Evolutionary conservation across 1,140 invertebrate species (phyloP), one percentile per base, ranked within the genome.

Genomic region (Drosophila ohnishii): DNA sequence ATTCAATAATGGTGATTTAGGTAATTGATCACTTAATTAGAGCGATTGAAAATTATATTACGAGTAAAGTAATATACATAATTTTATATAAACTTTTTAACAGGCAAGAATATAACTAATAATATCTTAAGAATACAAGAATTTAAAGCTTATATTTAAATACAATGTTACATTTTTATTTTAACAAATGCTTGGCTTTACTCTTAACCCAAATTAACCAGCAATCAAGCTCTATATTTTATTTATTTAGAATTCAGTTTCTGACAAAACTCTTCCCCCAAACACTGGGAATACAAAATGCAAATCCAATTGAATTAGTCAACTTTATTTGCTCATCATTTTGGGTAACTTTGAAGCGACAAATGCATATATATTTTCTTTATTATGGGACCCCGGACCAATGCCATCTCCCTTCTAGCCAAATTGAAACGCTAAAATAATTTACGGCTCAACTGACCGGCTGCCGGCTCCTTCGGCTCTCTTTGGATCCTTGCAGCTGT

Each of bases 351-450:
- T 59, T 75, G 30, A 34, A 70, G 44, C 66, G 42, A 58, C 34
- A 40, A 14, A 48, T 58, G 22, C 28, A 32, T 57, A 48, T 58
- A 71, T 70, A 58, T 70, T 70, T 58, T 58, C 51, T 70, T 58
- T 71, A 70, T 71, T 70, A 58, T 48, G 30, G 50, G 50, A 35
- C 44, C 22, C 28, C 25, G 39, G 19, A 32, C 39, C 25, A 28
- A 28, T 37, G 32, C 13, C 40, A 75, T 64, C 82, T 82, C 53
- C 74, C 80, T 86, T 67, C 62, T 65, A 32, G 75, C 50, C 82
- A 79, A 87, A 86, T 76, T 87, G 82, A 86, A 83, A 77, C 76
- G 84, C 79, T 86, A 86, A 86, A 86, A 86, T 88, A 86, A 88
- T 86, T 86, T 86, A 86, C 83, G 84, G 72, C 83, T 71, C 60